Percentiles rank a stretch among this genome's conserved stretches.
Conservation (phyloP, 2,797 vertebrate species). For the Scleropages formosus region DNA sequence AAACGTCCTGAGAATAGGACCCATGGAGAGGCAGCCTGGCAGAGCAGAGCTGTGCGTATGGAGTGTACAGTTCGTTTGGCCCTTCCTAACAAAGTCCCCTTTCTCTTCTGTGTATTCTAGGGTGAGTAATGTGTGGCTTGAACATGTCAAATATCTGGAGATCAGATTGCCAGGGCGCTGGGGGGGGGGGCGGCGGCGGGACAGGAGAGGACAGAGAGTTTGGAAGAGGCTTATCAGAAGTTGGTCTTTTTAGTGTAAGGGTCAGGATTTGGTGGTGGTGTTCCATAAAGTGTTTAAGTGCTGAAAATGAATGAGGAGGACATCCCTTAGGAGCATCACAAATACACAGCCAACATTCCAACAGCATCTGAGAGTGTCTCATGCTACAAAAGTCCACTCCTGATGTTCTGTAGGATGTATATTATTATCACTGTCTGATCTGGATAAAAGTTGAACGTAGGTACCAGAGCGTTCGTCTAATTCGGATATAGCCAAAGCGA, state of each 20-base stretch:
- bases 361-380: background rate
- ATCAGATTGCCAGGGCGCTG: slow-evolving; percentile 2
- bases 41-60: slow-evolving; percentile 19
- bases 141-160: slow-evolving; percentile 32
- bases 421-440: slow-evolving; percentile 9
- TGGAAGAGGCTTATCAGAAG: background rate
- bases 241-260: no score
- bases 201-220: slow-evolving; percentile 1
- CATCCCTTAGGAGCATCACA: background rate
- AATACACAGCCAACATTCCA: background rate
- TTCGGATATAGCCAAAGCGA: no score
- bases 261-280: background rate
- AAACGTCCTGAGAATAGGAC: slow-evolving; percentile 28
- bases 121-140: slow-evolving; percentile 23
- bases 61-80: slow-evolving; percentile 26
- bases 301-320: background rate
- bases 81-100: slow-evolving; percentile 11
- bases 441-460: background rate
- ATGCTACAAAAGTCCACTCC: background rate
- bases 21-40: slow-evolving; percentile 27
- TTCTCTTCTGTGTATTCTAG: slow-evolving; percentile 31
- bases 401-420: background rate
- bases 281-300: slow-evolving; percentile 3
- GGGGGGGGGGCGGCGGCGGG: background rate
- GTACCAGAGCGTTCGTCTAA: no score